phyloP scores from a whole-genome alignment of 2,797 vertebrate genomes.

The Pseudochirops corinnae region DNA sequence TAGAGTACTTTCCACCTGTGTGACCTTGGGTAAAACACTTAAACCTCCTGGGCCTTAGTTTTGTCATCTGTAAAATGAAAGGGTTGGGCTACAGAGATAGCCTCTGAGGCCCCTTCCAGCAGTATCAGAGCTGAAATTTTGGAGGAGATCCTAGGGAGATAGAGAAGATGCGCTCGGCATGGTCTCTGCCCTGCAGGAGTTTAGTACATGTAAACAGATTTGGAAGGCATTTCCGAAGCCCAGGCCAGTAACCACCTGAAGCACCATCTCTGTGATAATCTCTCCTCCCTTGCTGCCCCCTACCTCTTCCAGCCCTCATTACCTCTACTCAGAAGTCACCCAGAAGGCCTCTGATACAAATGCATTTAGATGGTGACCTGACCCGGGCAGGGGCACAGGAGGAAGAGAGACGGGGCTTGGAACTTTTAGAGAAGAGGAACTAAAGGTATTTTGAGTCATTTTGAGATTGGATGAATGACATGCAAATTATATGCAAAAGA shows the following conservation, averaged over 20 bases:
- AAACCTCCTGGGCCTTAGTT: background rate
- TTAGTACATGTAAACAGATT: background rate
- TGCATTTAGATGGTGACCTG: background rate
- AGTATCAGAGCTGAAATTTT: background rate
- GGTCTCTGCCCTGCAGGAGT: background rate
- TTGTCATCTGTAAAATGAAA: background rate
- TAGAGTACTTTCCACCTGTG: background rate
- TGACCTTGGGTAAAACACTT: background rate
- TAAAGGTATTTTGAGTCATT: background rate
- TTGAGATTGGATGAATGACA: background rate
- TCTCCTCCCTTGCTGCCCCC: background rate
- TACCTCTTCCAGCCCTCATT: background rate
- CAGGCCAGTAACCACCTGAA: background rate
- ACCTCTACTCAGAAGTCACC: background rate
- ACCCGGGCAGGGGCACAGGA: background rate
- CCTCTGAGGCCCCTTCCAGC: background rate
- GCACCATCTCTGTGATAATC: background rate
- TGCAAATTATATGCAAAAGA: conserved; percentile 11
- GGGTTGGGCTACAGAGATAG: background rate
- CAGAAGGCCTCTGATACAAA: background rate
- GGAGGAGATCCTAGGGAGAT: background rate
- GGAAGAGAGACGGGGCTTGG: background rate
- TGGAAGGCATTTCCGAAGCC: background rate
- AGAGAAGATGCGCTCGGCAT: background rate
- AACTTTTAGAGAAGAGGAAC: background rate